Evolutionary conservation across 2,888 invertebrate species (phyloP).

Genomic region (Stenchaetothrips biformis): DNA sequence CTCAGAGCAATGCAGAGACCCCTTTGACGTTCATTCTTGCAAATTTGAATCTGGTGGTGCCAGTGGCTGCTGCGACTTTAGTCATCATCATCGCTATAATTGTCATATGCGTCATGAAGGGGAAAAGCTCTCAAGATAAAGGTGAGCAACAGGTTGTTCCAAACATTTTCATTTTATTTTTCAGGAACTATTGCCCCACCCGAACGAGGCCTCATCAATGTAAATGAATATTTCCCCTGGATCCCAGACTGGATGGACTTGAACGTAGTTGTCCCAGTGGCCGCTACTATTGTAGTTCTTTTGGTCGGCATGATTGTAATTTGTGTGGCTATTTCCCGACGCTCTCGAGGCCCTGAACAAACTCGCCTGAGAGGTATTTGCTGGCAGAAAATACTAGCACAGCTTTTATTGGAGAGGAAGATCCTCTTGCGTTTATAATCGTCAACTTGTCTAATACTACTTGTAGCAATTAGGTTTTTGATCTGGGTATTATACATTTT

Average conservation of each 20-base stretch:
- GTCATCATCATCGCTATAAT: conserved; percentile 90
- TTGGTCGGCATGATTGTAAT: conserved; percentile 86
- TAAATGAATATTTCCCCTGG: conserved; percentile 63
- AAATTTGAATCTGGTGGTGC: conserved; percentile 89
- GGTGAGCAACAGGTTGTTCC: conserved; percentile 54
- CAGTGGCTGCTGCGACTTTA: conserved; percentile 83
- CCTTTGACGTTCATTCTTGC: conserved; percentile 82
- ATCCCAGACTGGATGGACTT: conserved; percentile 82
- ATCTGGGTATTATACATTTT: background rate
- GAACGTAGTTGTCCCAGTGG: conserved; percentile 83
- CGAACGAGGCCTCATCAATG: conserved; percentile 50
- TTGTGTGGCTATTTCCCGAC: conserved; percentile 78
- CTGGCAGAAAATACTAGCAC: background rate
- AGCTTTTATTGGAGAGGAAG: background rate
- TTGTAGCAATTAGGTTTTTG: background rate
- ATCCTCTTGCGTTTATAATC: background rate
- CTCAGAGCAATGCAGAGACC: conserved; percentile 66
- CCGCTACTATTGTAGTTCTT: conserved; percentile 84
- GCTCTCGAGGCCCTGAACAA: conserved; percentile 61
- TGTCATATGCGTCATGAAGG: conserved; percentile 86
- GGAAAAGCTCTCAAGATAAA: conserved; percentile 79
- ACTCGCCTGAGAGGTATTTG: conserved; percentile 69
- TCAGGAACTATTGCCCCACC: conserved; percentile 78
- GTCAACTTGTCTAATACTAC: background rate
- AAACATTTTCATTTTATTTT: conserved; percentile 44